Evolutionary conservation across 2,113 vertebrate species (phyloP).

Genomic region (Spizaetus ornatus): DNA sequence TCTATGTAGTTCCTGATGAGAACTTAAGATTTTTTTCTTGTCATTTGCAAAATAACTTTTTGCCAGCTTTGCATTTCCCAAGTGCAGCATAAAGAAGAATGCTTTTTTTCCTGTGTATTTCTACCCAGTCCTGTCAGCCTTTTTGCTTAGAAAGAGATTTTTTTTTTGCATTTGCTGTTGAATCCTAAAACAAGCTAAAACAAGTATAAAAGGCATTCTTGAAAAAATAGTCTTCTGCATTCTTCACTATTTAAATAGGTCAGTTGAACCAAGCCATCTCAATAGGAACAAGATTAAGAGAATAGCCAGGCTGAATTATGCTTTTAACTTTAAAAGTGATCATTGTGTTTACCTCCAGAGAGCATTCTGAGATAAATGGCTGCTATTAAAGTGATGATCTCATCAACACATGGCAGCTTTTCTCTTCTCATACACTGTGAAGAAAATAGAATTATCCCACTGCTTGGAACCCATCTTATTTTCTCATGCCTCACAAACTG

Average conservation of each 20-base stretch:
- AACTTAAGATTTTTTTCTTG: background rate
- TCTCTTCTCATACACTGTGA: background rate
- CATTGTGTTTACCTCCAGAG: slow-evolving; percentile 13
- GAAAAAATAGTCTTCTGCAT: background rate
- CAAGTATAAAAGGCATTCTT: background rate
- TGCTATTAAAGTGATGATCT: slow-evolving; percentile 48
- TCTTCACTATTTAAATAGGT: background rate
- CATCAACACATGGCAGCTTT: slow-evolving; percentile 19
- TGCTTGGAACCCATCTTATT: slow-evolving; percentile 9
- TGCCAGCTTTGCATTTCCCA: background rate
- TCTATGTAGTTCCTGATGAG: background rate
- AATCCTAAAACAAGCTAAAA: background rate
- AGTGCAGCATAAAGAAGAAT: background rate
- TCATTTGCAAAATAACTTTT: background rate
- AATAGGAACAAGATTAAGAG: background rate
- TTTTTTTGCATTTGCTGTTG: background rate
- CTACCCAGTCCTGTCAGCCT: background rate
- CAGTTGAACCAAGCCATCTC: background rate
- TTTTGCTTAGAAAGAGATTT: background rate
- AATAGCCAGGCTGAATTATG: background rate
- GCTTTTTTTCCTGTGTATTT: background rate
- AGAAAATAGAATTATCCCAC: slow-evolving; percentile 41
- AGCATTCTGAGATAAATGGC: slow-evolving; percentile 29
- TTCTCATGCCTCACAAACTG: slow-evolving; percentile 12
- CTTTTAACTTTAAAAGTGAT: slow-evolving; percentile 17